These are phyloP conservation scores for Xyrauchen texanus DNA, from an alignment of 2,113 vertebrate species.

Conservation along the genomic window DNA sequence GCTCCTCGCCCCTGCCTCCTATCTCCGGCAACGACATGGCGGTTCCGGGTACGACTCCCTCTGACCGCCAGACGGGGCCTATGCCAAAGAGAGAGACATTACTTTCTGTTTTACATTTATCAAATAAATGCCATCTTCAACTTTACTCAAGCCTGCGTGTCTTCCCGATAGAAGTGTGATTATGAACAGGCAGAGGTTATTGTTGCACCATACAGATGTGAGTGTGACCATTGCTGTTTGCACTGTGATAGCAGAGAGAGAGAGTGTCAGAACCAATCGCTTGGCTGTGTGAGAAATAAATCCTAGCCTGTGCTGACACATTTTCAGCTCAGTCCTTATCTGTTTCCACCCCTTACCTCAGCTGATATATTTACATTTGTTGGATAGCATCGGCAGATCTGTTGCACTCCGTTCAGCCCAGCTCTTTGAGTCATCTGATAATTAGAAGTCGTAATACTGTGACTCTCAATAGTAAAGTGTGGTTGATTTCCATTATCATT, in stretches of 20 bases:
- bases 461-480: constrained; percentile 36
- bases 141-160: no score
- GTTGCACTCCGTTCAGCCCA: constrained; percentile 1
- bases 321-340: constrained; percentile 38
- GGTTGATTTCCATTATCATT: constrained; percentile 36
- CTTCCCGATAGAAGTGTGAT: no score
- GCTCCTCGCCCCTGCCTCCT: no score
- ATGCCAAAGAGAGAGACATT: no score
- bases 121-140: no score
- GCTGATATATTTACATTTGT: constrained; percentile 32
- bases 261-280: constrained; percentile 13
- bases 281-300: constrained; percentile 25
- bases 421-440: constrained; percentile 30
- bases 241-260: constrained; percentile 14
- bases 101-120: no score
- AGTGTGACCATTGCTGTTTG: constrained; percentile 22
- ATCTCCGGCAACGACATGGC: no score
- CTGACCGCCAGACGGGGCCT: no score
- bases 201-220: constrained; percentile 5
- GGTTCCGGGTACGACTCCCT: no score
- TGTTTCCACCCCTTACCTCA: neutral
- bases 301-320: constrained; percentile 36
- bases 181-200: constrained; percentile 55
- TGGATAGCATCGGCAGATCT: neutral
- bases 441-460: constrained; percentile 41